Base-by-base conservation (phyloP, 2,888 invertebrate species). In the Neoscelio sp. region DNA sequence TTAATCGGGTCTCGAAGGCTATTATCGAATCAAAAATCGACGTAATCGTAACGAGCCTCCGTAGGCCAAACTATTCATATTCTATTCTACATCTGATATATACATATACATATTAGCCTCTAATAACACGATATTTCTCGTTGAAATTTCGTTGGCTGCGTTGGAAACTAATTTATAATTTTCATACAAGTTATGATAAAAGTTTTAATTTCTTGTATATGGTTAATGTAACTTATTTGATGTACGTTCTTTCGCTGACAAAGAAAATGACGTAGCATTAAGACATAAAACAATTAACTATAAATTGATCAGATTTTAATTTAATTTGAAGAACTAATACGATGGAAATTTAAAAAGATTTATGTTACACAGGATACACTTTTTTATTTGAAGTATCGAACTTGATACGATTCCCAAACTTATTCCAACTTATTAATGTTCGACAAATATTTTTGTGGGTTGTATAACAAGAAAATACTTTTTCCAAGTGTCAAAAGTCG, bases 11-110 rank as follows among this genome's bases (percentile, higher is more conserved):
- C 62, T 68, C 70, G 44, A 60, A 79, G 62, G 73, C 73, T 67
- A 76, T 81, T 80, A 78, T 73, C 71, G 62, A 71, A 67, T 78
- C 68, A 77, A 52, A 70, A 77, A 81, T 68, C 77, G 56, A 67
- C 64, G 65, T 80, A 75, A 81, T 79, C 54, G 54, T 68, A 70
- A 67, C 44, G 60, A 71, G 70, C 46, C 40, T 68, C 56, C 48
- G 38, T 67, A 77, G 67, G 56, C 77, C 13, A 50, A 70, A 65
- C 46, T 56, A 46, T 17, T 58, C 52, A 52, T 42, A 50, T 68
- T 54, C 42, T 40, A 17, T 12, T 10, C 40, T 8, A 3, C 26
- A 1, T 8, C n/a, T n/a, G n/a, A 26, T 5, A 13, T 35, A 58
- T 10, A 10, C 26, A 23, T n/a, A 42, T 50, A 44, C 26, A 30